Base-by-base conservation (phyloP, 1,140 invertebrate genomes). In the Chrysomallon squamiferum region DNA sequence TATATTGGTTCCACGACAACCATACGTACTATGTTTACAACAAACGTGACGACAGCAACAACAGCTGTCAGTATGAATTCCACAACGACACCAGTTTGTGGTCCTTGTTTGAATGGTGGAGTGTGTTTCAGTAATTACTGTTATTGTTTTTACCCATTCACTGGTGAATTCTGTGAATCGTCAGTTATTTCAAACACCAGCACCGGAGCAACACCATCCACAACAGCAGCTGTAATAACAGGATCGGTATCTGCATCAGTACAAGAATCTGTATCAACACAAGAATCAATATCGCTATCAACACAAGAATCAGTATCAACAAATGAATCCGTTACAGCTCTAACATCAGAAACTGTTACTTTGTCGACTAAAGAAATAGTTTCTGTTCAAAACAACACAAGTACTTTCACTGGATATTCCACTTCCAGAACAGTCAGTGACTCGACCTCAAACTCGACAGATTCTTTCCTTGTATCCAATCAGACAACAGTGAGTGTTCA, bases 81-180 rank as follows among this genome's bases (percentile, higher is more conserved):
- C 5, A 0, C 41, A 30, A 20, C 32, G 4, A 49, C 0, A 6
- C 6, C 13, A 25, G 29, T 18, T 18, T 11, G 33, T 3, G 41
- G 6, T 13, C n/a, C 38, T 6, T 95, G 94, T 79, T 87, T 87
- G 29, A 89, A 91, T 61, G 90, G 88, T 2, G 90, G 90, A 1
- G 88, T 87, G 2, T 93, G 92, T 77, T 74, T 82, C 93, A 92
- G 6, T 15, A 38, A 38, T 38, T 5, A 38, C 2, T 95, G 93
- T 83, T 82, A 81, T 4, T 95, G 94, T 84, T 88, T 89, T 56
- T 76, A 87, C 2, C 90, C 80, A 59, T 78, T 57, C 59, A 62
- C 65, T 20, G 76, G 76, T 6, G 11, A 56, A 35, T 30, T 56
- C 33, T 78, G 76, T 71, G 74, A 78, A 30, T 29, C 30, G 2